Conservation (phyloP, 2,888 invertebrate species). For the Polietes domitor region DNA sequence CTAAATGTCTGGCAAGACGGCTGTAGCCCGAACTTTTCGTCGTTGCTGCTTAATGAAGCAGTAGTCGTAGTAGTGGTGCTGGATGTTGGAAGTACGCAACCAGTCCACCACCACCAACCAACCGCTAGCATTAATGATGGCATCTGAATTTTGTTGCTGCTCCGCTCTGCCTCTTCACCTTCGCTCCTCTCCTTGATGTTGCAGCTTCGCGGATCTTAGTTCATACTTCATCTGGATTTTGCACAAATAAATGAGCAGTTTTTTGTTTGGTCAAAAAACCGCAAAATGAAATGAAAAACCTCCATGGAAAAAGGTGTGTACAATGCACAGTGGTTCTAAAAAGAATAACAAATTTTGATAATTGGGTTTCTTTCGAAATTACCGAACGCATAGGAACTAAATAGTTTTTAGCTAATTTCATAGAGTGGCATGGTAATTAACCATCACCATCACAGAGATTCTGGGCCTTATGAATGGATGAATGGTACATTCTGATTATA, state of each 20-base stretch:
- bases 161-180: too few species aligned
- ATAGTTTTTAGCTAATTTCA: too few species aligned
- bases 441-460: too few species aligned
- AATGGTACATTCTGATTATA: too few species aligned
- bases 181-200: not conserved
- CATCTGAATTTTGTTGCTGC: slow-evolving; percentile 63
- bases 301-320: slow-evolving; percentile 58
- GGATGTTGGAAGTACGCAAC: not conserved
- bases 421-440: too few species aligned
- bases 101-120: slow-evolving; percentile 49
- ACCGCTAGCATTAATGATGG: slow-evolving; percentile 72
- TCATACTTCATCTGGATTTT: slow-evolving; percentile 36
- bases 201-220: not conserved
- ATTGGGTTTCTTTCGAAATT: too few species aligned
- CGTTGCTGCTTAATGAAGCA: slow-evolving; percentile 32
- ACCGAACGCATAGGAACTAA: too few species aligned
- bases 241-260: slow-evolving; percentile 52
- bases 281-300: slow-evolving; percentile 14
- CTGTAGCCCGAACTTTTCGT: slow-evolving; percentile 20
- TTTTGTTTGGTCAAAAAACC: slow-evolving; percentile 41
- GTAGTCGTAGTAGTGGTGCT: slow-evolving; percentile 10
- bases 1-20: slow-evolving; percentile 60
- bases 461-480: too few species aligned
- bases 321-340: slow-evolving; percentile 49
- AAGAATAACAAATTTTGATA: too few species aligned